Evolutionary conservation across 1,140 invertebrate species (phyloP), one percentile per base, ranked within the genome.

Genomic region (Spodoptera frugiperda): DNA sequence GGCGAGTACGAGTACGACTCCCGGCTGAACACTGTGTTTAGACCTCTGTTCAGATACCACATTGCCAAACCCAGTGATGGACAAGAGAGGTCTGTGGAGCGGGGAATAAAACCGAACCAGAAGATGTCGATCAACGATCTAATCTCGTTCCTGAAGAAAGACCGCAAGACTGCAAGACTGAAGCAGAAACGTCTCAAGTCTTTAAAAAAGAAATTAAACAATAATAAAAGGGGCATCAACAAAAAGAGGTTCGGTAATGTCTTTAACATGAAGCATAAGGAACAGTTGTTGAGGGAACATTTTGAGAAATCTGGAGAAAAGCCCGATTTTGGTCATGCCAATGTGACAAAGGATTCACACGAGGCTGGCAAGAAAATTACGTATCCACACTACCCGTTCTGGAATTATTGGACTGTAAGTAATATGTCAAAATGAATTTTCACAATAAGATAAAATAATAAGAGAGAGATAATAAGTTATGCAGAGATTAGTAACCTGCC

Each of bases 341-440:
- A n/a, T n/a, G n/a, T n/a, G n/a, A n/a, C n/a, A n/a, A n/a, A n/a
- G n/a, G n/a, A n/a, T n/a, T n/a, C n/a, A n/a, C n/a, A n/a, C n/a
- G n/a, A n/a, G n/a, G n/a, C n/a, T n/a, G n/a, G n/a, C 25, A 25
- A 25, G 2, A 4, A 25, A 25, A 4, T 25, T 25, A 25, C 25
- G 25, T 25, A 25, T 78, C 70, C 21, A 80, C 2, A 83, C 83
- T 1, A 86, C 48, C 63, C 83, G 0, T 84, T 81, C 14, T 88
- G 86, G 86, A 86, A 87, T 76, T 88, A 84, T 79, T 89, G 88
- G 87, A 87, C 87, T 70, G 88, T 89, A 79, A 73, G 51, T 12
- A 5, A 39, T 14, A 30, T 14, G 3, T 61, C 3, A 3, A 4
- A 39, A 39, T 12, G 2, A 4, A 14, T 9, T 11, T 11, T 48